Base-by-base conservation (phyloP, 1,140 invertebrate genomes). In the Andrena cerasifolii region DNA sequence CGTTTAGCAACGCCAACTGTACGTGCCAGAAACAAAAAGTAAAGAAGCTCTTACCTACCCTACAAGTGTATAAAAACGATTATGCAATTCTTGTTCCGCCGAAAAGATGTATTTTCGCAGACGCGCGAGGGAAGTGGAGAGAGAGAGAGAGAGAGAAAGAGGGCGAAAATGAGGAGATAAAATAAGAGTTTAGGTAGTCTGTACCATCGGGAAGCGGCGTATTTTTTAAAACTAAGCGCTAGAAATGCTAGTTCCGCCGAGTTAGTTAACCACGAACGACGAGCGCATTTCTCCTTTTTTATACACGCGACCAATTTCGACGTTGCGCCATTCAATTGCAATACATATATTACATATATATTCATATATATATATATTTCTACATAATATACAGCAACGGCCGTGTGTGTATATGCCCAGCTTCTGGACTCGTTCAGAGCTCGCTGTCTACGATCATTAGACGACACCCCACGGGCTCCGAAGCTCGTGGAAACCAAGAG, bases 221-320 rank as follows among this genome's bases (percentile, higher is more conserved):
- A 83, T 83, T 83, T 83, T 83, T 83, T 36, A 82, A 79, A 63
- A 82, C 81, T 71, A 59, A 82, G 67, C 62, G 24, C 75, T 83
- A 83, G 80, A 79, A 76, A 65, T 74, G 59, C 77, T 82, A 84
- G 76, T 83, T 76, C 71, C 65, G 65, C 21, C 58, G 70, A 67
- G 31, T 71, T 45, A 75, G 59, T 79, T 79, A 21, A 76, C n/a
- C 12, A 49, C 12, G 21, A 66, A 66, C 18, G 40, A 72, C 21
- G 45, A 59, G 16, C 53, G 53, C 26, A 76, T 78, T 73, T 76
- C 56, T 83, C 77, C 43, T 75, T 43, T 78, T 77, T 63, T 73
- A 18, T 45, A 56, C 21, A 26, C 58, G 59, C 36, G 28, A 72
- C 18, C 43, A 43, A 49, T 49, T 28, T 73, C 45, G 21, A 51